Evolutionary conservation across 1,140 invertebrate species (phyloP), one percentile per base, ranked within the genome.

Genomic region (Scaptomyza pallida): DNA sequence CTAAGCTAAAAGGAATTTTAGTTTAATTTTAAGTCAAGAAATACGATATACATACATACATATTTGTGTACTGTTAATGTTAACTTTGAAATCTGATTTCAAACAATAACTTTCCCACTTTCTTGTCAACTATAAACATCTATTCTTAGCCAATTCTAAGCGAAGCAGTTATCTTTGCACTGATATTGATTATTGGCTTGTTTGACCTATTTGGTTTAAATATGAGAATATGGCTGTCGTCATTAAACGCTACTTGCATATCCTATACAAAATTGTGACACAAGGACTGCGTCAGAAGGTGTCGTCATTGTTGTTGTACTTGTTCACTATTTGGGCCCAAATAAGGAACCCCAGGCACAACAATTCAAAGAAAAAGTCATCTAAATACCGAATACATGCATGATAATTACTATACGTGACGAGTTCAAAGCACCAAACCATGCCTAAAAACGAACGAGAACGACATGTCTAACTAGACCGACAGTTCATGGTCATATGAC

Each of bases 401-500:
- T 15, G 48, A 17, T 55, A 40, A 70, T 64, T 56, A 45, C 50
- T 37, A n/a, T n/a, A n/a, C n/a, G 26, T 64, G 67, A 35, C 61
- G 40, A 65, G 61, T 71, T 71, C 61, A 71, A 57, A 71, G 68
- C 45, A 64, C 62, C 55, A 21, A 40, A n/a, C 0, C 40, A 44
- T 35, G n/a, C 26, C 37, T 12, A 15, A 41, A 15, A 41, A 35
- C 21, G 37, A 48, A 41, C n/a, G 33, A 15, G 17, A 43, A 35
- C 8, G 40, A 15, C 17, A 54, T 35, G 21, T 17, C 54, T 57
- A 52, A 57, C 48, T 67, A 47, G 64, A 68, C n/a, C 63, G 64
- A 41, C 64, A 72, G 70, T 72, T 72, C 70, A 72, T 72, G 70
- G 70, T 55, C 70, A 65, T 65, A 61, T 71, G 50, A 21, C 64